Percentiles rank a stretch among this genome's conserved stretches.
phyloP scores from a whole-genome alignment of 1,140 invertebrate genomes.

The Araneus ventricosus region DNA sequence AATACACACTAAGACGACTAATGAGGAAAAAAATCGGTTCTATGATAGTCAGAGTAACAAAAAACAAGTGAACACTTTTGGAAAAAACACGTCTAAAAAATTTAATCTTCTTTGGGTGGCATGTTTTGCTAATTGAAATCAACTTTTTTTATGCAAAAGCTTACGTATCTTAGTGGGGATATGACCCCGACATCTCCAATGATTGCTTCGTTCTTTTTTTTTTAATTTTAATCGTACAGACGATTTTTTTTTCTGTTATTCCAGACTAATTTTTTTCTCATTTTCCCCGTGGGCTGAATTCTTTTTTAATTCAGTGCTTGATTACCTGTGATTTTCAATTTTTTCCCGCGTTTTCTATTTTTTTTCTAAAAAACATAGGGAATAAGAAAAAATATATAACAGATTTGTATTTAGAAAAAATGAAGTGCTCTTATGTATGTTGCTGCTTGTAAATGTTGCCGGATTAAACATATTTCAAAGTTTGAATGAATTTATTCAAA shows the following conservation, averaged over 20 bases:
- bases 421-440: too few relatives aligned
- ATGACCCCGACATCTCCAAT: slow-evolving; percentile 31
- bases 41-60: slow-evolving; percentile 28
- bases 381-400: neutral
- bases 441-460: too few relatives aligned
- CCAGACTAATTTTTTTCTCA: neutral
- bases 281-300: neutral
- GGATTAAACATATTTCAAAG: too few relatives aligned
- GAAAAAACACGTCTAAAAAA: slow-evolving; percentile 56
- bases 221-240: slow-evolving; percentile 31
- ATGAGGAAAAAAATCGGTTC: slow-evolving; percentile 39
- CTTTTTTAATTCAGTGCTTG: slow-evolving; percentile 20
- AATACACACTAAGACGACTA: slow-evolving; percentile 19
- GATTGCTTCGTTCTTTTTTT: slow-evolving; percentile 32
- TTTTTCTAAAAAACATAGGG: neutral
- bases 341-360: neutral
- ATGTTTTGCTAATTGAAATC: slow-evolving; percentile 70
- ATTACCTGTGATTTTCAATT: slow-evolving; percentile 58
- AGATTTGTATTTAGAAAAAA: neutral
- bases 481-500: too few relatives aligned
- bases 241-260: slow-evolving; percentile 25
- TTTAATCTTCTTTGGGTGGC: slow-evolving; percentile 61
- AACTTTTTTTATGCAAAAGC: slow-evolving; percentile 15
- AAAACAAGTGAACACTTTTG: slow-evolving; percentile 33
- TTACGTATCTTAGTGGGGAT: neutral